Conservation (phyloP, 2,113 vertebrate species). For the Osmerus mordax region DNA sequence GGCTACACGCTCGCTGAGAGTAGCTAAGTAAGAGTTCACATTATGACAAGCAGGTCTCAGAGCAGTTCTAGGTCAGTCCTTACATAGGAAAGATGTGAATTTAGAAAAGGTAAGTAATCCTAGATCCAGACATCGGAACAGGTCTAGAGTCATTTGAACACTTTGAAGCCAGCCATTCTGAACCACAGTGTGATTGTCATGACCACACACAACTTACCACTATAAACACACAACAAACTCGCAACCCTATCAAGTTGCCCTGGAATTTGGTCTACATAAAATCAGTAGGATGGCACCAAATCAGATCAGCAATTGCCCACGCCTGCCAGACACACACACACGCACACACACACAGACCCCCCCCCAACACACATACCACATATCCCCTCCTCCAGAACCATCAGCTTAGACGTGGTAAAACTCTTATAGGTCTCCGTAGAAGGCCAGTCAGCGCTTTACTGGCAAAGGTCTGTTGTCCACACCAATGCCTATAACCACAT, state of each 20-base stretch:
- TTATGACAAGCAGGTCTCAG: background rate
- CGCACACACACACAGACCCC: background rate
- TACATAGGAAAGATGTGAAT: too few relatives aligned
- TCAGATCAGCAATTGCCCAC: too few relatives aligned
- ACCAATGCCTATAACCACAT: conserved; percentile 8
- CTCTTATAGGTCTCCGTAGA: background rate
- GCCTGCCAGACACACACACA: too few relatives aligned
- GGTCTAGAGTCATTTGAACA: background rate
- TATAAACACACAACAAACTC: too few relatives aligned
- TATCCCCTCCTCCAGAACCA: background rate
- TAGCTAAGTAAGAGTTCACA: background rate
- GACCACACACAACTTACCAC: background rate
- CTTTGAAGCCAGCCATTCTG: too few relatives aligned
- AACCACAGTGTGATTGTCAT: background rate
- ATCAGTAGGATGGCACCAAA: background rate
- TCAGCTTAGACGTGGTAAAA: conserved; percentile 3
- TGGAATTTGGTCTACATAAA: background rate
- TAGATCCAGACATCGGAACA: too few relatives aligned
- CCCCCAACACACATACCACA: background rate
- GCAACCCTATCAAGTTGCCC: too few relatives aligned
- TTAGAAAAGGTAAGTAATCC: too few relatives aligned
- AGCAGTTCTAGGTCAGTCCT: too few relatives aligned
- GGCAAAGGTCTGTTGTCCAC: conserved; percentile 5
- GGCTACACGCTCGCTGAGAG: background rate
- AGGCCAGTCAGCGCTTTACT: background rate